Evolutionary conservation across 2,113 vertebrate species (phyloP).

Genomic region (Lophochroa leadbeateri): DNA sequence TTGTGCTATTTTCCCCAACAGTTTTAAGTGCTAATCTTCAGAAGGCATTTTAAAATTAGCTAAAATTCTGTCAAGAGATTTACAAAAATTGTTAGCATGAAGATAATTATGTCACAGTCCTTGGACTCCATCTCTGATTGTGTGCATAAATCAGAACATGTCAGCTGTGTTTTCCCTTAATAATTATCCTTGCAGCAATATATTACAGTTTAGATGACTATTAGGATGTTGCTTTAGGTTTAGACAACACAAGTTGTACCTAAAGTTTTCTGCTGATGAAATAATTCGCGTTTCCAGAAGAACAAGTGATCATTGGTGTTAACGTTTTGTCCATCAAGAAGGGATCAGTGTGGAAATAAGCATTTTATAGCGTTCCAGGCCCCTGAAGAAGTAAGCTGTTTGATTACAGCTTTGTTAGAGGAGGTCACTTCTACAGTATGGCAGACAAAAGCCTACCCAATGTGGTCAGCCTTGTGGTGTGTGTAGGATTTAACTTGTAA

Average conservation of each 20-base stretch:
- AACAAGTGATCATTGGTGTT: slow-evolving; percentile 47
- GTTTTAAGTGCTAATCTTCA: slow-evolving; percentile 84
- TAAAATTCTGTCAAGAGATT: slow-evolving; percentile 86
- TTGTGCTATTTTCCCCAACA: slow-evolving; percentile 84
- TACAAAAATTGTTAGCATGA: slow-evolving; percentile 84
- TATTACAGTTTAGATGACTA: slow-evolving; percentile 75
- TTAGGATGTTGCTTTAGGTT: slow-evolving; percentile 73
- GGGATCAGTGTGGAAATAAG: slow-evolving; percentile 32
- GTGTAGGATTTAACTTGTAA: not conserved
- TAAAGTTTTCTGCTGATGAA: slow-evolving; percentile 74
- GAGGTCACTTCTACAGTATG: not conserved
- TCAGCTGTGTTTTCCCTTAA: slow-evolving; percentile 84
- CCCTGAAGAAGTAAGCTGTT: not conserved
- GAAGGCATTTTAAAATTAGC: slow-evolving; percentile 86
- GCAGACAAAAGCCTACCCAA: not conserved
- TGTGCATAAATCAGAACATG: slow-evolving; percentile 84
- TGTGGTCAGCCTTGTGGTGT: not conserved
- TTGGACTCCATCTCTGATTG: slow-evolving; percentile 85
- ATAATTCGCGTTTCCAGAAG: slow-evolving; percentile 62
- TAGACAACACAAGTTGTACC: slow-evolving; percentile 71
- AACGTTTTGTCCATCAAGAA: slow-evolving; percentile 40
- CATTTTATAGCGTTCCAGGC: not conserved
- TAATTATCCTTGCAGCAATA: slow-evolving; percentile 78
- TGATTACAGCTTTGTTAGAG: not conserved
- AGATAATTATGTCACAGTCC: slow-evolving; percentile 85